Evolutionary conservation across 2,797 vertebrate genomes (phyloP).

Genomic region (Parotocinclus haroldoi): DNA sequence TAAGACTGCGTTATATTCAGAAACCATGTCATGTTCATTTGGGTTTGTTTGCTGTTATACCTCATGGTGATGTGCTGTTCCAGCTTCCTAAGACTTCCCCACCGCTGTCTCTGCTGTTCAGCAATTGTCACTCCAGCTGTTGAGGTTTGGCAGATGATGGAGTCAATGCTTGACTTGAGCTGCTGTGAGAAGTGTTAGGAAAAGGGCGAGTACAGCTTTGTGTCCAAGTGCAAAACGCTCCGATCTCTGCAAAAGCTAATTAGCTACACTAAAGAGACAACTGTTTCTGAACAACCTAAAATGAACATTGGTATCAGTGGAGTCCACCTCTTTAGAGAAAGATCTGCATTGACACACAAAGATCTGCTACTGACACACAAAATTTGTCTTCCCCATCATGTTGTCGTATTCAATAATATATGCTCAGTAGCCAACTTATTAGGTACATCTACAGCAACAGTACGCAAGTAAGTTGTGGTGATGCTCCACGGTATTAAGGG

Average conservation of each 20-base stretch:
- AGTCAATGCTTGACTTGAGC: conserved; percentile 57
- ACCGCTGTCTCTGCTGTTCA: conserved; percentile 41
- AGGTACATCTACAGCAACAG: no score
- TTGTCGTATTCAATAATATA: no score
- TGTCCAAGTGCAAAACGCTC: conserved; percentile 40
- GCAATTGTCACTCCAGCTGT: conserved; percentile 62
- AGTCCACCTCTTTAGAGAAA: conserved; percentile 14
- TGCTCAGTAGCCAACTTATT: no score
- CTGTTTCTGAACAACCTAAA: no score
- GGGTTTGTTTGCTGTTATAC: conserved; percentile 1
- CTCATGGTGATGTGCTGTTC: conserved; percentile 20
- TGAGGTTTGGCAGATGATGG: conserved; percentile 52
- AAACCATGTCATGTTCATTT: conserved; percentile 14
- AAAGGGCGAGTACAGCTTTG: conserved; percentile 38
- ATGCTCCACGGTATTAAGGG: no score
- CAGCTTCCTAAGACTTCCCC: conserved; percentile 30
- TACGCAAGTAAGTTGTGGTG: no score
- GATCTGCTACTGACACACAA: no score
- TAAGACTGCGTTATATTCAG: conserved; percentile 1
- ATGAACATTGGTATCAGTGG: no score
- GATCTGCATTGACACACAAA: background rate
- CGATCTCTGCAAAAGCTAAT: conserved; percentile 42
- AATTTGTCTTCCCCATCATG: no score
- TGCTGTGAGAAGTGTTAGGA: conserved; percentile 31
- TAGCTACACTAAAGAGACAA: conserved; percentile 26